These are phyloP conservation scores for Phaethornis superciliosus DNA, from an alignment of 2,113 vertebrate genomes.

Conservation along the genomic window DNA sequence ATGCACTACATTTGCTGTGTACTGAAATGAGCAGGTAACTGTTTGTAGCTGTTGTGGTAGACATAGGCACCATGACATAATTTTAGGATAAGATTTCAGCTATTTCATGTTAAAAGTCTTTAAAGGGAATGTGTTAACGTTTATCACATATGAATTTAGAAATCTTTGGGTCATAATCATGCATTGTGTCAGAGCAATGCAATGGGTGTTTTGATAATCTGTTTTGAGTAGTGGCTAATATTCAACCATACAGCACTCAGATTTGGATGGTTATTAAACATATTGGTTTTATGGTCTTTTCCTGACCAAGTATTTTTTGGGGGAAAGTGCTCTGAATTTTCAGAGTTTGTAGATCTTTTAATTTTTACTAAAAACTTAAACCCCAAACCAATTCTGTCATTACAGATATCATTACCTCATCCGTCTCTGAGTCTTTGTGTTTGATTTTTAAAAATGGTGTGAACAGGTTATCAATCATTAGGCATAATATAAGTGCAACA, in stretches of 20 bases:
- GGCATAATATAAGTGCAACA: not conserved
- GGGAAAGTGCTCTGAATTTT: not conserved
- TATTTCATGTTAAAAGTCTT: not conserved
- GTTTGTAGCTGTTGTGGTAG: not conserved
- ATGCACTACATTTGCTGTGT: not conserved
- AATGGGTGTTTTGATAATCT: not conserved
- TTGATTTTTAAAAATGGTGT: not conserved
- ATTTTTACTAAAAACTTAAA: not conserved
- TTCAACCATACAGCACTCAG: not conserved
- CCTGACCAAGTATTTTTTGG: not conserved
- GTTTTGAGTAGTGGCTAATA: not conserved
- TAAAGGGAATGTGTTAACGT: not conserved
- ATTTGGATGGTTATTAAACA: not conserved
- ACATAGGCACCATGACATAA: not conserved
- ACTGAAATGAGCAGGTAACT: not conserved
- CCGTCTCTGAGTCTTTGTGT: not conserved
- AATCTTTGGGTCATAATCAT: not conserved
- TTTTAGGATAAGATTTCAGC: not conserved
- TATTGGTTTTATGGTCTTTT: not conserved
- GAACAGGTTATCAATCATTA: not conserved
- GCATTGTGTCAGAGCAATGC: not conserved
- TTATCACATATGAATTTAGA: not conserved
- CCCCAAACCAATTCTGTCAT: not conserved
- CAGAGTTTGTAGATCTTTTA: not conserved
- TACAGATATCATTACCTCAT: not conserved